phyloP scores from a whole-genome alignment of 2,888 invertebrate genomes.

The Heliconius erato region DNA sequence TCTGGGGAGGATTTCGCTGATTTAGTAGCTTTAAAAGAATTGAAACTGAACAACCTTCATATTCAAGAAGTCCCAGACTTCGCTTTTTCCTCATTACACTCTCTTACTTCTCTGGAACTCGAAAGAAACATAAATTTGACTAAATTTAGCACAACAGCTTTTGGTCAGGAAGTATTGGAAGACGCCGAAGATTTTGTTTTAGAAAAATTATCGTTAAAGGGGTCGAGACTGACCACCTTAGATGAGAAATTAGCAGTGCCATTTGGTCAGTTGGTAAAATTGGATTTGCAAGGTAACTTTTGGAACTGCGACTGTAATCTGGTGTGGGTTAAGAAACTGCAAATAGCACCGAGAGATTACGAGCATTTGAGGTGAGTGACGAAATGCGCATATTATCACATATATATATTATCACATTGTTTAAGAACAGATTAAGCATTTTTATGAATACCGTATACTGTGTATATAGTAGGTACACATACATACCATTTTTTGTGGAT shows the following conservation, averaged over 20 bases:
- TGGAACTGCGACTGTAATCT: slow-evolving; percentile 88
- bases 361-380: slow-evolving; percentile 78
- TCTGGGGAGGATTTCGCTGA: slow-evolving; percentile 80
- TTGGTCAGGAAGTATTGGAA: slow-evolving; percentile 72
- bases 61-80: slow-evolving; percentile 83
- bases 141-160: slow-evolving; percentile 77
- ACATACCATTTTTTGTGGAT: no score
- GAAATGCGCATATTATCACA: no score
- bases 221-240: slow-evolving; percentile 76
- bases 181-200: slow-evolving; percentile 77
- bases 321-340: slow-evolving; percentile 78
- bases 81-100: slow-evolving; percentile 84
- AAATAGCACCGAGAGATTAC: slow-evolving; percentile 72
- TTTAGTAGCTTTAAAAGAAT: slow-evolving; percentile 80
- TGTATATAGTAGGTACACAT: no score
- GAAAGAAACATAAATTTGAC: slow-evolving; percentile 84
- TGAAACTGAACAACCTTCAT: slow-evolving; percentile 86
- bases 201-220: slow-evolving; percentile 76
- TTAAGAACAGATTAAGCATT: background rate
- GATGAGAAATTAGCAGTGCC: slow-evolving; percentile 72
- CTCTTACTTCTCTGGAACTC: slow-evolving; percentile 82
- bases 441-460: background rate
- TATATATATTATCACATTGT: background rate
- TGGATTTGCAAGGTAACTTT: slow-evolving; percentile 87
- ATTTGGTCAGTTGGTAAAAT: slow-evolving; percentile 74